Base-by-base conservation (phyloP, 92 coral and sea anemone species). In the Chrysogorgia sp. region DNA sequence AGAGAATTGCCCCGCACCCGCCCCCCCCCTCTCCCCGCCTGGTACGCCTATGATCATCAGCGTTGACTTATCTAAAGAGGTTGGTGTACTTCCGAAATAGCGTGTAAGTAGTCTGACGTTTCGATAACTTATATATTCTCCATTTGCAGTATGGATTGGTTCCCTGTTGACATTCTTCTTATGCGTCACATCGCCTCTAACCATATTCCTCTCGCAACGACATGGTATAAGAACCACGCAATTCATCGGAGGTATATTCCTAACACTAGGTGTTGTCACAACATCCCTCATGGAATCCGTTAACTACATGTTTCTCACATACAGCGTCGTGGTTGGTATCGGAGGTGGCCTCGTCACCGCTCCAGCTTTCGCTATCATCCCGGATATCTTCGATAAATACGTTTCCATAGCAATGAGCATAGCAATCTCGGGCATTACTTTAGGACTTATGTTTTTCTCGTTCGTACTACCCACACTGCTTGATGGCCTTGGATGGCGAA, bases 401-500 rank as follows among this genome's bases (percentile, higher is more conserved):
- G 66, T 67, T 19, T 63, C 63, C 55, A 32, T 63, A 47, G 86
- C 86, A 30, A 83, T 68, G 1, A 67, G 75, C 33, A 52, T 75
- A 7, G 52, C 35, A 21, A 17, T 56, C 2, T 58, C 63, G 2
- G 82, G 82, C 22, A 13, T 41, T 2, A 78, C 59, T 33, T 61
- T 78, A 0, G 86, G 86, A 6, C 50, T 75, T 19, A 45, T 75
- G 9, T 41, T 83, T 23, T 74, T 83, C 67, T 74, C 81, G 34
- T 58, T 78, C 24, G 26, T 62, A 14, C 43, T 74, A 48, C 82
- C 71, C 69, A 62, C 28, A 25, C 76, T 83, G 20, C 56, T 83
- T 19, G 82, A 75, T 30, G 58, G 35, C 48, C 30, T 75, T 28
- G 81, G 65, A 25, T 83, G 86, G 86, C 69, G 82, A 62, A 65